These are phyloP conservation scores for Oeneis ivallda DNA, from an alignment of 2,888 invertebrate genomes.

Conservation along the genomic window DNA sequence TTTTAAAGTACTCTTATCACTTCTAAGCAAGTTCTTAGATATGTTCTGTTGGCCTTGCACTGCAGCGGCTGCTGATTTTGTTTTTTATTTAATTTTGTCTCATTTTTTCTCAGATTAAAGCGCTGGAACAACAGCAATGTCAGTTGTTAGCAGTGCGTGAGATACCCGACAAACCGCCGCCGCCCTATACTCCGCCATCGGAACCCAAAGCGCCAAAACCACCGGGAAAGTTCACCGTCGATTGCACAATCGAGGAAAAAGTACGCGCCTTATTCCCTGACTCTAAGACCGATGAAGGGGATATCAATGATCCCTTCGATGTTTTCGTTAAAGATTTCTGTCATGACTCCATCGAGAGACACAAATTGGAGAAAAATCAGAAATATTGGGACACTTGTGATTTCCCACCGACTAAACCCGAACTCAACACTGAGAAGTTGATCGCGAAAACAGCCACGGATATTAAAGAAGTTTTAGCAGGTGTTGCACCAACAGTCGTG, in stretches of 20 bases:
- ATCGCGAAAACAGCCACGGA: conserved; percentile 51
- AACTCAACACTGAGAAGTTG: conserved; percentile 47
- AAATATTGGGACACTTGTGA: conserved; percentile 70
- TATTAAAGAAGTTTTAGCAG: conserved; percentile 57
- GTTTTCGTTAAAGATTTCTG: conserved; percentile 65
- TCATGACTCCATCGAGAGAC: conserved; percentile 53
- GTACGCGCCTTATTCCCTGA: conserved; percentile 48
- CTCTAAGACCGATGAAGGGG: conserved; percentile 33
- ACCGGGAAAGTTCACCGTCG: conserved; percentile 52
- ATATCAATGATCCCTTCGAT: conserved; percentile 55
- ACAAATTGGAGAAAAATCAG: conserved; percentile 53
- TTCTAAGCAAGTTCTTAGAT: no score
- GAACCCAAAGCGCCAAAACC: conserved; percentile 49
- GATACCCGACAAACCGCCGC: conserved; percentile 76
- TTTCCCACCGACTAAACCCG: conserved; percentile 57
- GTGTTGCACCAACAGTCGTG: conserved; percentile 54
- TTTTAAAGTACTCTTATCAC: no score
- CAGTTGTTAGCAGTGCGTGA: conserved; percentile 68
- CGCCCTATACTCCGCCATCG: conserved; percentile 71
- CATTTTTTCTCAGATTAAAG: conserved; percentile 62
- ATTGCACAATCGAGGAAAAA: conserved; percentile 50
- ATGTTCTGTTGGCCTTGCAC: no score
- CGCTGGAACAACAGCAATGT: conserved; percentile 71
- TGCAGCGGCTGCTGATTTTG: no score
- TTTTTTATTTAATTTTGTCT: not conserved